A percentile compares a stretch with the other conserved stretches of the same genome.
These are phyloP conservation scores for Oreamnos americanus DNA, from an alignment of 2,113 vertebrate species.

Conservation along the genomic window DNA sequence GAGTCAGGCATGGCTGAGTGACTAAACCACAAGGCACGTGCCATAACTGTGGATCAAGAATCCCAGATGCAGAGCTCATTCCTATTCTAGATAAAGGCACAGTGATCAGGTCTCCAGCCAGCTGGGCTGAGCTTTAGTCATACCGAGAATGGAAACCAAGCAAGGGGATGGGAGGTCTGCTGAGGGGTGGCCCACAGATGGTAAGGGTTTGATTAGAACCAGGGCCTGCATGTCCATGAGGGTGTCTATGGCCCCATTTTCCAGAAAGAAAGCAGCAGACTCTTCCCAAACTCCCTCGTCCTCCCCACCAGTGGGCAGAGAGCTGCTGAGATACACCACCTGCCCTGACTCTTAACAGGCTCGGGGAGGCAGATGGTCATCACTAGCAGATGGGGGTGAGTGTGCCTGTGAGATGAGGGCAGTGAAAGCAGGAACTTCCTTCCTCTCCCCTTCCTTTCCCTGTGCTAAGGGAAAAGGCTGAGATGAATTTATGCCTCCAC, in stretches of 20 bases:
- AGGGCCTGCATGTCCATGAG: background rate
- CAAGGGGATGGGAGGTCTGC: background rate
- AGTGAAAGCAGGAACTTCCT: background rate
- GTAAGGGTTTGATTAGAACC: background rate
- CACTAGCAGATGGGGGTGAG: background rate
- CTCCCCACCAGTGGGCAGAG: background rate
- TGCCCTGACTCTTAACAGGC: background rate
- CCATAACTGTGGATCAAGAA: background rate
- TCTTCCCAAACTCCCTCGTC: background rate
- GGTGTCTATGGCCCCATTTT: background rate
- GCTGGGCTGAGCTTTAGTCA: background rate
- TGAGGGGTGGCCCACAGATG: background rate
- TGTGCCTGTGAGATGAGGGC: background rate
- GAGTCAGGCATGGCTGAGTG: background rate
- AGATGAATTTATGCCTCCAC: background rate
- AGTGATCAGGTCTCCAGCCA: background rate
- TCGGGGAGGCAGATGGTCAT: background rate
- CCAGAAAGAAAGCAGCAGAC: background rate
- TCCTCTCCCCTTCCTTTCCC: background rate
- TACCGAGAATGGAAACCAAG: background rate
- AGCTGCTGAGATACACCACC: background rate
- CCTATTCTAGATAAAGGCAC: background rate
- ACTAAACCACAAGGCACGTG: background rate
- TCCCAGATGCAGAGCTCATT: background rate
- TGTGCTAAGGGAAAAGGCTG: background rate